Evolutionary conservation across 2,113 vertebrate genomes (phyloP).

Genomic region (Pimephales promelas): DNA sequence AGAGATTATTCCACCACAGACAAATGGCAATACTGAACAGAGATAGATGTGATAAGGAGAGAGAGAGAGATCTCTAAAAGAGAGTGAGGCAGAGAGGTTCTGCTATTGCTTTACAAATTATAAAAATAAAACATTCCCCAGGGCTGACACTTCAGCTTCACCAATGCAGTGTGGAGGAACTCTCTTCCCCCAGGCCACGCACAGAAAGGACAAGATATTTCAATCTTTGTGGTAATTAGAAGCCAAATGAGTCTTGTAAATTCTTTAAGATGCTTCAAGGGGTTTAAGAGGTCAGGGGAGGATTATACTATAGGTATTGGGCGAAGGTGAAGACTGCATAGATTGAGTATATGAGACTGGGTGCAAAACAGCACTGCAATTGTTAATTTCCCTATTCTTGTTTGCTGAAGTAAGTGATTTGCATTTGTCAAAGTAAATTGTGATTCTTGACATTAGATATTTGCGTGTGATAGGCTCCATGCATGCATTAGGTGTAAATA

Average conservation of each 20-base stretch:
- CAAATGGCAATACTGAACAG: neutral
- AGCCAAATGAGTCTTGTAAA: conserved; percentile 25
- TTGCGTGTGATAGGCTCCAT: neutral
- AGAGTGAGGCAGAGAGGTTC: conserved; percentile 55
- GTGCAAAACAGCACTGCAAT: neutral
- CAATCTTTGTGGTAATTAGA: conserved; percentile 22
- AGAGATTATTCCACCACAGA: neutral
- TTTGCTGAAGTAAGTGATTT: neutral
- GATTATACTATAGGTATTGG: neutral
- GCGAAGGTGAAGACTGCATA: neutral
- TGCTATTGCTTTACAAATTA: conserved; percentile 22
- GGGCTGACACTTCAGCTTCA: neutral
- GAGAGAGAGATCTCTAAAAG: conserved; percentile 36
- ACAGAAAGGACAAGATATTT: neutral
- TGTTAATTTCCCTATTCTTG: neutral
- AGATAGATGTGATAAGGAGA: conserved; percentile 53
- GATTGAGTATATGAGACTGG: neutral
- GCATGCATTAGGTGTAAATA: neutral
- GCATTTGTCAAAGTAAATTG: neutral
- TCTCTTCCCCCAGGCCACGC: neutral
- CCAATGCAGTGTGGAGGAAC: conserved; percentile 15
- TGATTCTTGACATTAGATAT: neutral
- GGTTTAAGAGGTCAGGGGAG: conserved; percentile 9
- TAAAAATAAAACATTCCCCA: conserved; percentile 13
- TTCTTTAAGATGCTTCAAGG: conserved; percentile 26